These are phyloP conservation scores for Hololepta plana DNA, from an alignment of 2,888 invertebrate species.

Conservation along the genomic window DNA sequence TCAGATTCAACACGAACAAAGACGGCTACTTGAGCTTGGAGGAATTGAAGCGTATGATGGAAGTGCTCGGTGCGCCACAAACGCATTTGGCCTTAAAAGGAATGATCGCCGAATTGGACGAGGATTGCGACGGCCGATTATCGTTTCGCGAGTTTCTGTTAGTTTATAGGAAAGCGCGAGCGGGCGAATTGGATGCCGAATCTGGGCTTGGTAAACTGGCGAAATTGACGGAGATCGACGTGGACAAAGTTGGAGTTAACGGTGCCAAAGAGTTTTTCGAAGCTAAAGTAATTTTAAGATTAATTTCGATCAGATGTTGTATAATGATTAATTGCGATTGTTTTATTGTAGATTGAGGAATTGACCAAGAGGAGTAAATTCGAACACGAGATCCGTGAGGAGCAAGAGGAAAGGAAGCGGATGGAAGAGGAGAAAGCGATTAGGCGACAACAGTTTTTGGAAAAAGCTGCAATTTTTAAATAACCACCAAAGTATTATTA, in stretches of 20 bases:
- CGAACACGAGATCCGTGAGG: conserved; percentile 80
- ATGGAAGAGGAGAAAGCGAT: conserved; percentile 69
- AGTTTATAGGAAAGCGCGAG: conserved; percentile 75
- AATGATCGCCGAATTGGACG: conserved; percentile 87
- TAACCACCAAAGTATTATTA: no score
- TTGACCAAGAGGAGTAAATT: conserved; percentile 70
- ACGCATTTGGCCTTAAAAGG: conserved; percentile 87
- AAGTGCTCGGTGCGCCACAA: conserved; percentile 85
- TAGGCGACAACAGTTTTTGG: conserved; percentile 68
- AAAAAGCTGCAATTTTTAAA: conserved; percentile 74
- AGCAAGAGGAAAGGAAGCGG: conserved; percentile 74
- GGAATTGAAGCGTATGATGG: conserved; percentile 94
- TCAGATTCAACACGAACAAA: conserved; percentile 74
- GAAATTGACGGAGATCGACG: conserved; percentile 75
- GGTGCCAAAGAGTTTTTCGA: conserved; percentile 94
- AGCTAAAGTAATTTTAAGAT: conserved; percentile 76
- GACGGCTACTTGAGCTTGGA: conserved; percentile 80
- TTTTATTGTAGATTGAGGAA: conserved; percentile 54
- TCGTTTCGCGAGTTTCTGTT: conserved; percentile 79
- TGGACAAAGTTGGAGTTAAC: conserved; percentile 84
- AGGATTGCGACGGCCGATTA: conserved; percentile 69
- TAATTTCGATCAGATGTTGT: no score
- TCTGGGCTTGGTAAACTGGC: conserved; percentile 79
- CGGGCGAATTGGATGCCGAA: conserved; percentile 73
- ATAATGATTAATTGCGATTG: no score